Percentiles rank a stretch among this genome's conserved stretches.
These are phyloP conservation scores for Aspidapion aeneum DNA, from an alignment of 2,888 invertebrate species.

Conservation along the genomic window DNA sequence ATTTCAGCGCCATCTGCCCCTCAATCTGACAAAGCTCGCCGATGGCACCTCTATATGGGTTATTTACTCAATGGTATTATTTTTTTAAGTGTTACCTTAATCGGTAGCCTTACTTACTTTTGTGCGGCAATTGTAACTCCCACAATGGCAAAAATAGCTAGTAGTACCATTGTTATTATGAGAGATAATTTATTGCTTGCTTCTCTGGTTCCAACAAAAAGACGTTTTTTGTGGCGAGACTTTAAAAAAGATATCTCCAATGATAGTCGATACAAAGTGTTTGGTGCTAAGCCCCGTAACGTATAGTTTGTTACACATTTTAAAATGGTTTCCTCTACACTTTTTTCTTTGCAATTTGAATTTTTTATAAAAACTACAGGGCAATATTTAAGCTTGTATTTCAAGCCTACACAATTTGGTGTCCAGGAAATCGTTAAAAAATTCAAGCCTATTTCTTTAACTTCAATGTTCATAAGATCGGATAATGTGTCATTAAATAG, in stretches of 20 bases:
- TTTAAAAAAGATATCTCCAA: neutral
- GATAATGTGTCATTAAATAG: neutral
- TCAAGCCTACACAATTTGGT: neutral
- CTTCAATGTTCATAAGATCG: neutral
- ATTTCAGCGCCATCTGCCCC: no score
- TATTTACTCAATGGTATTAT: no score
- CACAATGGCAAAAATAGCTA: neutral
- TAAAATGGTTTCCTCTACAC: no score
- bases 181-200: neutral
- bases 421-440: neutral
- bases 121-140: neutral
- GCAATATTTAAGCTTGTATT: neutral
- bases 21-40: no score
- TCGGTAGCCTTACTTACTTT: no score
- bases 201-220: neutral
- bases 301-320: no score
- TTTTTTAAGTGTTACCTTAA: no score
- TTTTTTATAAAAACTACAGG: neutral
- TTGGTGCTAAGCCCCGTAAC: no score
- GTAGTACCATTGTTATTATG: neutral
- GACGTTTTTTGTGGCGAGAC: neutral
- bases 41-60: no score
- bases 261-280: neutral
- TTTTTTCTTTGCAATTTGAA: neutral
- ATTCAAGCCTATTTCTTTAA: neutral